phyloP scores from a whole-genome alignment of 2,888 invertebrate species.

The Stenolophus ochropezus region DNA sequence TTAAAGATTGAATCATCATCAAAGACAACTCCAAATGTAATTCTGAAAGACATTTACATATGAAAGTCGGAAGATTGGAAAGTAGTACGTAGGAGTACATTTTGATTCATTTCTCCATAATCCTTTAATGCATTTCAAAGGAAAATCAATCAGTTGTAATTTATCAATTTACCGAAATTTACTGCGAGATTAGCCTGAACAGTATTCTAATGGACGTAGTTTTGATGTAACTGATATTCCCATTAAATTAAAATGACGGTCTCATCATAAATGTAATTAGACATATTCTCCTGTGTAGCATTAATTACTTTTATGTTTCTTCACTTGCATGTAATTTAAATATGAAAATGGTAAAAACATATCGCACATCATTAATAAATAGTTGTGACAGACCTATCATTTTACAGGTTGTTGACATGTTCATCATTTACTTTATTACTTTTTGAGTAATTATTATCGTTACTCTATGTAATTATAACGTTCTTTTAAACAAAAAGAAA shows the following conservation, averaged over 20 bases:
- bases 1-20: neutral
- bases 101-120: neutral
- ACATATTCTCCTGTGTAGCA: constrained; percentile 18
- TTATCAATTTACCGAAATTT: neutral
- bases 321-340: neutral
- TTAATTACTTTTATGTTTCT: neutral
- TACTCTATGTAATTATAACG: too few relatives aligned
- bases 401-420: neutral
- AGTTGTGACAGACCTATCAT: neutral
- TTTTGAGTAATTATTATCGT: neutral
- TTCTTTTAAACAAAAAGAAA: neutral
- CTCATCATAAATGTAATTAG: constrained; percentile 19
- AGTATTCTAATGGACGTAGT: neutral
- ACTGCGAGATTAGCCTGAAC: neutral
- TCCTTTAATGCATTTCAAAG: neutral
- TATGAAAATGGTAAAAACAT: neutral
- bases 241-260: neutral
- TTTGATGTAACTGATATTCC: neutral
- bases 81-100: too few relatives aligned
- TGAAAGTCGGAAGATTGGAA: neutral
- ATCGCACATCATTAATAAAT: constrained; percentile 1
- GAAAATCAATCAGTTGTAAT: neutral
- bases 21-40: neutral
- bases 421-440: neutral
- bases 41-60: neutral